These are phyloP conservation scores for Cyclophora albipunctata DNA, from an alignment of 2,888 invertebrate genomes.

Conservation along the genomic window DNA sequence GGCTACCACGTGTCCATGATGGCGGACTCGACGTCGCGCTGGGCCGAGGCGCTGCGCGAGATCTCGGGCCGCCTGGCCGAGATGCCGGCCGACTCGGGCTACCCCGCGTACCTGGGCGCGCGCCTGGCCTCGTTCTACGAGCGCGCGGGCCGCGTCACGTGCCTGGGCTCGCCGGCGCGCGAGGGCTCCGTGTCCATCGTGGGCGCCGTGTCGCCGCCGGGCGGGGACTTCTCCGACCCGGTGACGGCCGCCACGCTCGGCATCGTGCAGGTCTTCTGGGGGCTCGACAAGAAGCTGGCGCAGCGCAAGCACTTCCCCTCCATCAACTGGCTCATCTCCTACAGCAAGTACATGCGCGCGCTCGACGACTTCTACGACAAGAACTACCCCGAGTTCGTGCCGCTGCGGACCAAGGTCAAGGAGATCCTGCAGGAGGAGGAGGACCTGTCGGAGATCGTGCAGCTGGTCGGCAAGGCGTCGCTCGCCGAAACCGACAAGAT, in stretches of 20 bases:
- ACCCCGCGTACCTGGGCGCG: constrained; percentile 99
- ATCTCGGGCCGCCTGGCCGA: constrained; percentile 99
- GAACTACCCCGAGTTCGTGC: constrained; percentile 97
- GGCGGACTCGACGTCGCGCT: constrained; percentile 99
- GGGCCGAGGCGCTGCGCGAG: constrained; percentile 99
- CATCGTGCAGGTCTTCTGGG: constrained; percentile 99
- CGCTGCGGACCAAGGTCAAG: constrained; percentile 94
- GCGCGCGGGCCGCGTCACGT: constrained; percentile 97
- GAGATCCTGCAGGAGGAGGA: constrained; percentile 99
- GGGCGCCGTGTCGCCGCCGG: constrained; percentile 99
- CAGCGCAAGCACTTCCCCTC: constrained; percentile 99
- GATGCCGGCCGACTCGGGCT: constrained; percentile 99
- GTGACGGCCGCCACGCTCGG: constrained; percentile 99
- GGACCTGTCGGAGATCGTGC: constrained; percentile 99
- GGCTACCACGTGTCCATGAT: constrained; percentile 99
- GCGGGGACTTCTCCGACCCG: constrained; percentile 99
- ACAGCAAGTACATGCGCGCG: constrained; percentile 98
- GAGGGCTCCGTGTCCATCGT: constrained; percentile 99
- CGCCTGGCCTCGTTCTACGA: constrained; percentile 99
- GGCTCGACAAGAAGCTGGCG: constrained; percentile 97
- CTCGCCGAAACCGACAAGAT: constrained; percentile 99
- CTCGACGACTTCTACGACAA: constrained; percentile 99
- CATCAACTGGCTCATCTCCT: constrained; percentile 99
- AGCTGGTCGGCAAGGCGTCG: constrained; percentile 98
- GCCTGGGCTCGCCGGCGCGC: constrained; percentile 97